These are phyloP conservation scores for Lindbergichthys nudifrons DNA, from an alignment of 2,797 vertebrate species.

Conservation along the genomic window DNA sequence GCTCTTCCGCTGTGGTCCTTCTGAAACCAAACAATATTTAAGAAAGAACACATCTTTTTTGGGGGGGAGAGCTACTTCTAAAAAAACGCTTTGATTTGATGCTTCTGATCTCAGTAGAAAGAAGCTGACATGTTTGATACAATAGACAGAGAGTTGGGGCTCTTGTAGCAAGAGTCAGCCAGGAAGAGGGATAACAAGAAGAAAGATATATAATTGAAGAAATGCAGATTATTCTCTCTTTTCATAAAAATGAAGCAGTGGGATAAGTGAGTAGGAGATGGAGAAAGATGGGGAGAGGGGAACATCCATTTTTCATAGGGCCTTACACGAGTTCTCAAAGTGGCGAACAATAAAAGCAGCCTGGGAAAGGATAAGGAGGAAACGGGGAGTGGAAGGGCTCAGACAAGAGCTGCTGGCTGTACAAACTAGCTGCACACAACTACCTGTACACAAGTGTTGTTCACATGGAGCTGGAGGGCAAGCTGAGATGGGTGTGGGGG, in stretches of 20 bases:
- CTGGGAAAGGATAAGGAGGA: conserved; percentile 39
- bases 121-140: no score
- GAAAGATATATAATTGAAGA: conserved; percentile 7
- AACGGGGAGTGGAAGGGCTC: conserved; percentile 41
- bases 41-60: no score
- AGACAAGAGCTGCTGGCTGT: not conserved
- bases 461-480: conserved; percentile 47
- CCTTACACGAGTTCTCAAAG: conserved; percentile 63
- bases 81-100: no score
- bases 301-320: conserved; percentile 67
- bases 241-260: conserved; percentile 46
- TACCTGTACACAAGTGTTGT: conserved; percentile 45
- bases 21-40: no score
- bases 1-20: no score
- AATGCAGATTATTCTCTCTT: conserved; percentile 69
- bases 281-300: conserved; percentile 1
- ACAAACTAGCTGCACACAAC: not conserved
- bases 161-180: conserved; percentile 39
- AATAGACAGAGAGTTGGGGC: conserved; percentile 30
- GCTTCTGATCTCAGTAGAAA: no score
- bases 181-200: conserved; percentile 48
- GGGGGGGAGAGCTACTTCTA: no score
- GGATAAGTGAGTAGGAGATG: not conserved
- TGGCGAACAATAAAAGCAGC: conserved; percentile 55
- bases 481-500: conserved; percentile 22